Percentiles rank a stretch among this genome's conserved stretches.
These are phyloP conservation scores for Blennius ocellaris DNA, from an alignment of 2,113 vertebrate genomes.

Conservation along the genomic window DNA sequence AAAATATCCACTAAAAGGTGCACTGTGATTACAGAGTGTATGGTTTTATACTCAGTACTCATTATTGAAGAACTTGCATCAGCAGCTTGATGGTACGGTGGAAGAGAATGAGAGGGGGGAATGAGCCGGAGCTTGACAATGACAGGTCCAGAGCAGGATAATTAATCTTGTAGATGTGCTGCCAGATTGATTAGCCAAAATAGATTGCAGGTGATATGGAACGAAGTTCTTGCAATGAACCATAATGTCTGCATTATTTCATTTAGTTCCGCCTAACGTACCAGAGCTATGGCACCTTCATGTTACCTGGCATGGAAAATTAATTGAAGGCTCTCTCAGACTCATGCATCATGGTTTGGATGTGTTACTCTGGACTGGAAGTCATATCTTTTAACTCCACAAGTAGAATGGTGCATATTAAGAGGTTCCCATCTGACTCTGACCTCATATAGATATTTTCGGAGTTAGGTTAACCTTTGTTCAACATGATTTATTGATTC, in stretches of 20 bases:
- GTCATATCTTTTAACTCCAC: conserved; percentile 59
- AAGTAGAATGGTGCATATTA: conserved; percentile 31
- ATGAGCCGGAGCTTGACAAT: conserved; percentile 22
- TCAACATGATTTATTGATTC: background rate
- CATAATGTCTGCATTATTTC: conserved; percentile 71
- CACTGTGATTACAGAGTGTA: background rate
- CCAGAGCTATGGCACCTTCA: conserved; percentile 56
- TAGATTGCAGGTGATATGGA: conserved; percentile 75
- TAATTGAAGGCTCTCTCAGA: conserved; percentile 60
- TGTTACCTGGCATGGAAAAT: conserved; percentile 69
- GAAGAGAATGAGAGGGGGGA: conserved; percentile 5
- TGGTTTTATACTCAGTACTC: conserved; percentile 13
- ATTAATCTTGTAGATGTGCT: conserved; percentile 66
- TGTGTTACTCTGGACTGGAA: conserved; percentile 55
- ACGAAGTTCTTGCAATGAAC: conserved; percentile 73
- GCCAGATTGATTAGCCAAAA: conserved; percentile 78
- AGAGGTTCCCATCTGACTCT: conserved; percentile 7
- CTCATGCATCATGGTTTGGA: conserved; percentile 73
- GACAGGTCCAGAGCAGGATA: conserved; percentile 42
- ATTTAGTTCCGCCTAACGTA: conserved; percentile 75
- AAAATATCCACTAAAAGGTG: background rate
- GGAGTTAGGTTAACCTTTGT: background rate
- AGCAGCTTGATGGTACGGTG: conserved; percentile 12
- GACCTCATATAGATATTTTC: conserved; percentile 12
- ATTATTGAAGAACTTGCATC: conserved; percentile 16